Conservation (phyloP, 2,888 invertebrate species). For the Cerceris ruficornis region DNA sequence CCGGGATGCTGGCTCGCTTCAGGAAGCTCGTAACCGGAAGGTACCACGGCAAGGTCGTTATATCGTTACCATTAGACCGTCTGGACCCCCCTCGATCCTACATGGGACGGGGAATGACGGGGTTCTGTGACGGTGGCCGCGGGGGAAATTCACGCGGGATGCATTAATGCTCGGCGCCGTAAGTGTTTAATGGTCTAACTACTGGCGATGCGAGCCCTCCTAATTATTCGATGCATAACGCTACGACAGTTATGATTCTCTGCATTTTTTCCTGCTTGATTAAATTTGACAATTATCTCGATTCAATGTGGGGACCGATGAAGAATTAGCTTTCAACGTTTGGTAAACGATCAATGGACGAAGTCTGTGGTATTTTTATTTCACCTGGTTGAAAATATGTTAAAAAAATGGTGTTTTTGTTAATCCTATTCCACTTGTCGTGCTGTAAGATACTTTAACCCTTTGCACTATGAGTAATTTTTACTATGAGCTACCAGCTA, state of each 20-base stretch:
- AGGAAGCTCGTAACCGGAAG: constrained; percentile 66
- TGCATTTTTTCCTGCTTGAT: neutral
- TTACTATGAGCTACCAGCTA: too few species aligned
- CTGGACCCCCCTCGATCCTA: constrained; percentile 29
- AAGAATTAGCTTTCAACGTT: too few species aligned
- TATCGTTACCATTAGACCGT: constrained; percentile 63
- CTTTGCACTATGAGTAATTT: too few species aligned
- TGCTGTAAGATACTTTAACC: too few species aligned
- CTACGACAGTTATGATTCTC: constrained; percentile 2
- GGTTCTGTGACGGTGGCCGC: constrained; percentile 64
- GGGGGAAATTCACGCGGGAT: constrained; percentile 65
- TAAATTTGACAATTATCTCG: too few species aligned
- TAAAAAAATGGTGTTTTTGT: too few species aligned
- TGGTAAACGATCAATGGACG: too few species aligned
- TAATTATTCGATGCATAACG: constrained; percentile 61
- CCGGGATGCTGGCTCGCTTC: constrained; percentile 30
- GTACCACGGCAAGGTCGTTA: constrained; percentile 61
- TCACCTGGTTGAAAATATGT: too few species aligned
- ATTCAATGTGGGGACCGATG: too few species aligned
- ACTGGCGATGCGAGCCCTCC: constrained; percentile 37
- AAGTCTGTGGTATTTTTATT: too few species aligned
- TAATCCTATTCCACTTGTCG: too few species aligned
- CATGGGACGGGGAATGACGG: constrained; percentile 17
- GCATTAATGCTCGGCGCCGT: constrained; percentile 61
- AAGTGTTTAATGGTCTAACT: constrained; percentile 67